Evolutionary conservation across 2,113 vertebrate species (phyloP).

Genomic region (Festucalex cinctus): DNA sequence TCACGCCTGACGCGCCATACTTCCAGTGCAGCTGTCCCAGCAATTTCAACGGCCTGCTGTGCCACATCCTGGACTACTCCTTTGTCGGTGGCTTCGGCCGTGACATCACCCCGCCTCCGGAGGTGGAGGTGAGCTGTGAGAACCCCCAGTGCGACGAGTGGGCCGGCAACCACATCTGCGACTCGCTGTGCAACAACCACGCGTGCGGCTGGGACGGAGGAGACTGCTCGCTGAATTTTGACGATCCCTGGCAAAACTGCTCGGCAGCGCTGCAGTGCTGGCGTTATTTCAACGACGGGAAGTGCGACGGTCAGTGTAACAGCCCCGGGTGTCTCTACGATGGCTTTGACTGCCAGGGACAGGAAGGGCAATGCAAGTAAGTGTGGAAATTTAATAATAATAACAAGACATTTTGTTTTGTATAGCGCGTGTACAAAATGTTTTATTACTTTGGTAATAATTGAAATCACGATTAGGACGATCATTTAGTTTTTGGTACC

Average conservation of each 20-base stretch:
- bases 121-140: slow-evolving; percentile 82
- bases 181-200: slow-evolving; percentile 86
- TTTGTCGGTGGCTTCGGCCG: slow-evolving; percentile 84
- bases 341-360: slow-evolving; percentile 92
- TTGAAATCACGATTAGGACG: too few species aligned
- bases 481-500: too few species aligned
- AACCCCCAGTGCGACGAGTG: slow-evolving; percentile 78
- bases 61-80: slow-evolving; percentile 91
- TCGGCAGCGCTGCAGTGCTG: slow-evolving; percentile 91
- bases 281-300: slow-evolving; percentile 92
- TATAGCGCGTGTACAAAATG: too few species aligned
- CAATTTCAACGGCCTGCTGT: slow-evolving; percentile 92
- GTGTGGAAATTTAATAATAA: slow-evolving; percentile 43
- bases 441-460: too few species aligned
- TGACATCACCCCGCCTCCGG: slow-evolving; percentile 83
- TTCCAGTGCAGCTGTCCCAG: slow-evolving; percentile 89
- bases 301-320: slow-evolving; percentile 89
- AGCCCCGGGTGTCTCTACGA: slow-evolving; percentile 92
- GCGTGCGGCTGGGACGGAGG: slow-evolving; percentile 95
- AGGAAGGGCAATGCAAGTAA: slow-evolving; percentile 95
- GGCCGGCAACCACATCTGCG: slow-evolving; percentile 86
- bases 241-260: slow-evolving; percentile 97
- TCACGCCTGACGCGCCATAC: slow-evolving; percentile 77
- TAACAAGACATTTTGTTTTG: background rate
- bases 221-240: slow-evolving; percentile 95